These are phyloP conservation scores for Ceratosolen solmsi DNA, from an alignment of 1,140 invertebrate genomes.

Conservation along the genomic window DNA sequence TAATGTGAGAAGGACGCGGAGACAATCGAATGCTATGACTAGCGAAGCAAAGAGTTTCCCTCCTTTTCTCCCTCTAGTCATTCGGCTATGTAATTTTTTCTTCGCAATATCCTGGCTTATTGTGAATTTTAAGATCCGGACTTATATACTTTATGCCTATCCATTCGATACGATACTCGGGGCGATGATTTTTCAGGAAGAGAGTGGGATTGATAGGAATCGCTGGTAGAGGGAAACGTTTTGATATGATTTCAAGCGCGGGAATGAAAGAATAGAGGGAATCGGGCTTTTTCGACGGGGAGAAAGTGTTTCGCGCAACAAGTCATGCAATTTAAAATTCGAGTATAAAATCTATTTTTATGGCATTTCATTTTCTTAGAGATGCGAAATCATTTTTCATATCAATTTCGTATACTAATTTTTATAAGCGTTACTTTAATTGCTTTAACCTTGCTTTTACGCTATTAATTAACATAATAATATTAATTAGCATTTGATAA, in stretches of 20 bases:
- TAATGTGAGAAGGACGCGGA: slow-evolving; percentile 38
- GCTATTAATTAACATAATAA: no score
- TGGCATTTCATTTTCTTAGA: background rate
- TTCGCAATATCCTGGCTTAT: background rate
- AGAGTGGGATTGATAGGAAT: no score
- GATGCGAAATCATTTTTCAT: background rate
- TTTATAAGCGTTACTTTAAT: no score
- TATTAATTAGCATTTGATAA: no score
- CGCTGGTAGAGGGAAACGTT: background rate
- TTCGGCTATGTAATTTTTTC: background rate
- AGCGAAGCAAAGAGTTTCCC: background rate
- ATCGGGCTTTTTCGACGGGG: background rate
- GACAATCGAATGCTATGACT: background rate
- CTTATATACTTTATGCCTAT: no score
- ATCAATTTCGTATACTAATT: no score
- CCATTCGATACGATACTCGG: background rate
- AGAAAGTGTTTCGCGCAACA: background rate
- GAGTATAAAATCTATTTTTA: background rate
- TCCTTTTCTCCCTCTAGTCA: background rate
- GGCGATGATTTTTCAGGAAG: background rate
- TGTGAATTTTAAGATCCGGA: slow-evolving; percentile 11
- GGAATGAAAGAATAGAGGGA: background rate
- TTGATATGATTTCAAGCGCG: background rate
- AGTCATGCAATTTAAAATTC: background rate
- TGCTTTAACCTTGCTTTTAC: no score